These are phyloP conservation scores for Chloroclysta siterata DNA, from an alignment of 2,888 invertebrate genomes.

Conservation along the genomic window DNA sequence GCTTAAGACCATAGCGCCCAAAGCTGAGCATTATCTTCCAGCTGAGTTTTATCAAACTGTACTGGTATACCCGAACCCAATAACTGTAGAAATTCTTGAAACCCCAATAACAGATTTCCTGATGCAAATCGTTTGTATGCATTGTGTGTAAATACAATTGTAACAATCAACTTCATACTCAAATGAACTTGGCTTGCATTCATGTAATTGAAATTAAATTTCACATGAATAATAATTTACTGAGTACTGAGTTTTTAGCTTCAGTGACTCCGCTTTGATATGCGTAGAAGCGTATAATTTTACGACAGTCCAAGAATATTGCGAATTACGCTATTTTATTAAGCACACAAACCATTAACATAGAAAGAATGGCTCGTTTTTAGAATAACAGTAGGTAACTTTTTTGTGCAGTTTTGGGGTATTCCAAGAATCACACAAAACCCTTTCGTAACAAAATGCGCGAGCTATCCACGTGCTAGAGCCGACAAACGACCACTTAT, in stretches of 20 bases:
- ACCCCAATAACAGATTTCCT: constrained; percentile 10
- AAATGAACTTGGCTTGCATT: constrained; percentile 55
- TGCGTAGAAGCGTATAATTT: constrained; percentile 59
- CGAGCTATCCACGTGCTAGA: constrained; percentile 68
- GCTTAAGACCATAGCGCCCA: too few relatives aligned
- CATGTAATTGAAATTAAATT: constrained; percentile 47
- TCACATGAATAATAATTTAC: constrained; percentile 34
- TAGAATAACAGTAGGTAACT: constrained; percentile 47
- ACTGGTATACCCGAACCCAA: not conserved
- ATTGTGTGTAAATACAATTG: constrained; percentile 42
- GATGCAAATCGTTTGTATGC: constrained; percentile 35
- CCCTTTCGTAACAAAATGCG: constrained; percentile 65
- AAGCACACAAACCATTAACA: constrained; percentile 44
- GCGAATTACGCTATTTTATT: constrained; percentile 46
- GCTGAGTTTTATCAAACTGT: not conserved
- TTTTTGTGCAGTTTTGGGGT: constrained; percentile 51
- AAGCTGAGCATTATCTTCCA: not conserved
- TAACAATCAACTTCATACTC: constrained; percentile 42
- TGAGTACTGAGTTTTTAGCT: constrained; percentile 58
- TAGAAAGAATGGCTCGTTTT: constrained; percentile 51
- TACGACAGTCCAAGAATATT: constrained; percentile 12
- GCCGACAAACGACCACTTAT: constrained; percentile 64
- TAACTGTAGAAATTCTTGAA: constrained; percentile 7
- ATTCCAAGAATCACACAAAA: constrained; percentile 65
- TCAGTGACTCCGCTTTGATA: constrained; percentile 58